Percentiles rank a stretch among this genome's conserved stretches.
These are phyloP conservation scores for Unio delphinus DNA, from an alignment of 2,888 invertebrate genomes.

Conservation along the genomic window DNA sequence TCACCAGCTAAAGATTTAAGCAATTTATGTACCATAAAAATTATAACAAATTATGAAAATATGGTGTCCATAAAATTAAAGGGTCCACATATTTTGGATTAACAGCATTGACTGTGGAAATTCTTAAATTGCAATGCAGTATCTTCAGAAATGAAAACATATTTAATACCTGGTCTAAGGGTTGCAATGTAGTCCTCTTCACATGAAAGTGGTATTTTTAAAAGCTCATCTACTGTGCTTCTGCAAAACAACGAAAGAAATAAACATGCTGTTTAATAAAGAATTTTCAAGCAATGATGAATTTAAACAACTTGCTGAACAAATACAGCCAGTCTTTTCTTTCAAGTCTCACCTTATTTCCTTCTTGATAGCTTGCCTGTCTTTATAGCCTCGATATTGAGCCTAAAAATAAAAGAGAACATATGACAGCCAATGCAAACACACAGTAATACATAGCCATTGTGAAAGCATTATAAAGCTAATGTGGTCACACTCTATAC, in stretches of 20 bases:
- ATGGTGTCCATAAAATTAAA: no score
- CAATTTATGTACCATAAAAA: neutral
- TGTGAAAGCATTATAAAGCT: neutral
- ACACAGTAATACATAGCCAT: no score
- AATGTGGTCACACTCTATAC: no score
- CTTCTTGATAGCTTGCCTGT: slow-evolving; percentile 47
- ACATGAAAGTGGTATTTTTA: slow-evolving; percentile 74
- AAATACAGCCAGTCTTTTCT: neutral
- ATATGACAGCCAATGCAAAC: neutral
- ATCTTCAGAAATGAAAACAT: slow-evolving; percentile 1
- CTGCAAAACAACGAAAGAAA: slow-evolving; percentile 32
- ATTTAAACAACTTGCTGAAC: no score
- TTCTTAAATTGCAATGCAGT: neutral
- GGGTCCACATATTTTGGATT: no score
- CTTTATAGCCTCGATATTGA: slow-evolving; percentile 56
- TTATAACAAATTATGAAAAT: no score
- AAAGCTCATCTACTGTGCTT: slow-evolving; percentile 84
- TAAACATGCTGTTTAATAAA: no score
- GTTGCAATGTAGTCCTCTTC: slow-evolving; percentile 73
- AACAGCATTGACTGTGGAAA: neutral
- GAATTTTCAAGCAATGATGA: no score
- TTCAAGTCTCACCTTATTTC: slow-evolving; percentile 44
- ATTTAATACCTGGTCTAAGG: slow-evolving; percentile 66
- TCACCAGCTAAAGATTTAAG: neutral
- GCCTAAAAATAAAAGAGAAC: slow-evolving; percentile 45